Conservation (phyloP, 2,888 invertebrate genomes). For the Meteorus cinctellus region DNA sequence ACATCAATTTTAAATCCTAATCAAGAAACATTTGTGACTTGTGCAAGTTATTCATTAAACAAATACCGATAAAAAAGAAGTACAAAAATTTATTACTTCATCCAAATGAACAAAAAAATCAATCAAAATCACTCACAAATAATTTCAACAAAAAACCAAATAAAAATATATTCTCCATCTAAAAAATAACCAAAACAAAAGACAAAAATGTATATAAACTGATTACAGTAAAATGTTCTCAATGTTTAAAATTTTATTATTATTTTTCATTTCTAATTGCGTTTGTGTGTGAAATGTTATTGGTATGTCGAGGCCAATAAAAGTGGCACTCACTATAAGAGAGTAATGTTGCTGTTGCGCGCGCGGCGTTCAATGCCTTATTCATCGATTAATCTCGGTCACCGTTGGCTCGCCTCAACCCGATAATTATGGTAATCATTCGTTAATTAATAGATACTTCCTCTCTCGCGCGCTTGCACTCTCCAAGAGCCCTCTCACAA, state of each 20-base stretch:
- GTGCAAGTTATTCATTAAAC: no score
- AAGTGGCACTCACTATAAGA: slow-evolving; percentile 8
- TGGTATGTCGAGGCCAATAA: slow-evolving; percentile 5
- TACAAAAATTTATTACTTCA: no score
- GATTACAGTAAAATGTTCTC: neutral
- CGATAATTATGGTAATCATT: slow-evolving; percentile 47
- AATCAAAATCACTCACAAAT: no score
- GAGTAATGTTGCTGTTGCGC: slow-evolving; percentile 3
- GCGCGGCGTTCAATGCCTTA: slow-evolving; percentile 33
- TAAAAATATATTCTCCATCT: no score
- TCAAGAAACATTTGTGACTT: no score
- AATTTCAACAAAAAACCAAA: no score
- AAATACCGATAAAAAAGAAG: no score
- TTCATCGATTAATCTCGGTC: slow-evolving; percentile 46
- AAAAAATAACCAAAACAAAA: neutral
- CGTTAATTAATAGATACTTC: slow-evolving; percentile 47
- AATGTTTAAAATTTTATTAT: neutral
- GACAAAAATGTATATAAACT: neutral
- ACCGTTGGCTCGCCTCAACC: slow-evolving; percentile 37
- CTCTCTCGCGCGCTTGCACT: slow-evolving; percentile 30
- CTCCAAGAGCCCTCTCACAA: neutral
- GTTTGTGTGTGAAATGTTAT: neutral
- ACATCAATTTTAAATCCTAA: no score
- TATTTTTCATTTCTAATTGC: no score
- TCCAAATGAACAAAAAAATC: no score